Evolutionary conservation across 2,888 invertebrate species (phyloP).

Genomic region (Seladonia tumulorum): DNA sequence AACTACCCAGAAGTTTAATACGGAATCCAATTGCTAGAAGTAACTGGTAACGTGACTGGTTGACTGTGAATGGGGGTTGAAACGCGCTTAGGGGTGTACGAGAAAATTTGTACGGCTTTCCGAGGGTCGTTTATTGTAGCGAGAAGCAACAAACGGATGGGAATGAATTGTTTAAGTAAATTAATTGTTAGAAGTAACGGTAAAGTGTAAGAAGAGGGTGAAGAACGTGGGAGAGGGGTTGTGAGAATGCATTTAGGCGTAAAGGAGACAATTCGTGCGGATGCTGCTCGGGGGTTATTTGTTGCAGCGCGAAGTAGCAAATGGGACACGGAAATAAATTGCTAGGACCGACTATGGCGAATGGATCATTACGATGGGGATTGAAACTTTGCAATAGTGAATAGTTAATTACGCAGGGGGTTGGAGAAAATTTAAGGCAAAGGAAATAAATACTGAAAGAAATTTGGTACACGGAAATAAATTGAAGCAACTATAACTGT

Average conservation of each 20-base stretch:
- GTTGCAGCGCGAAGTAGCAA: slow-evolving; percentile 1
- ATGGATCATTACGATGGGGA: too few species aligned
- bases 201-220: not conserved
- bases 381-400: too few species aligned
- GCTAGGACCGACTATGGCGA: not conserved
- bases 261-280: slow-evolving; percentile 6
- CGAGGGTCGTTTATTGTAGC: not conserved
- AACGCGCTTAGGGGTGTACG: not conserved
- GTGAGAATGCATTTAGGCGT: not conserved
- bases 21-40: not conserved
- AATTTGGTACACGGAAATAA: too few species aligned
- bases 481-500: not conserved
- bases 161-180: not conserved
- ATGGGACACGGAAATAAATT: not conserved
- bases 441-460: too few species aligned
- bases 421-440: too few species aligned
- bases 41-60: not conserved
- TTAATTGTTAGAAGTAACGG: slow-evolving; percentile 6
- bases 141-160: not conserved
- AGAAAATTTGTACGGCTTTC: not conserved
- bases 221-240: not conserved
- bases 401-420: too few species aligned
- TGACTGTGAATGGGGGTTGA: not conserved
- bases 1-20: not conserved
- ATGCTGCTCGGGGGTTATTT: not conserved